A percentile compares a stretch with the other conserved stretches of the same genome.
Evolutionary conservation across 2,797 vertebrate species (phyloP).

Genomic region (Gobio occitaniae): DNA sequence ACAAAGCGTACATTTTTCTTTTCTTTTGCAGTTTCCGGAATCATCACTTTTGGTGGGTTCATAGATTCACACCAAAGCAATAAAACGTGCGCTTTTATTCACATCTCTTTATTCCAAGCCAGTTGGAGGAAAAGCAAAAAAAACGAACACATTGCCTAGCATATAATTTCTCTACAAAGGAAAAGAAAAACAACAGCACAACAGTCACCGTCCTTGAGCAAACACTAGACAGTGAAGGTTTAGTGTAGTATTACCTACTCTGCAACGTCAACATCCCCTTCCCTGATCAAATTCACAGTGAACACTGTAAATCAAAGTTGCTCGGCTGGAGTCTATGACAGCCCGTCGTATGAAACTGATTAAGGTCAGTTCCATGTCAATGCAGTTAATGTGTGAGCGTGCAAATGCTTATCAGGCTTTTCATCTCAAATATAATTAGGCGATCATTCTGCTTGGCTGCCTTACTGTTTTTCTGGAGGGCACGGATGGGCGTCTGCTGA

Average conservation of each 20-base stretch:
- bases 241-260: conserved; percentile 36
- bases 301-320: conserved; percentile 46
- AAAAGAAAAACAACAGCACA: conserved; percentile 42
- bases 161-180: conserved; percentile 33
- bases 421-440: conserved; percentile 97
- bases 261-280: conserved; percentile 49
- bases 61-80: neutral
- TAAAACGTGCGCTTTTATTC: conserved; percentile 5
- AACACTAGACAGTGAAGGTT: conserved; percentile 46
- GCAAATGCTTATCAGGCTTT: conserved; percentile 94
- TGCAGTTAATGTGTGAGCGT: conserved; percentile 91
- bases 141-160: neutral
- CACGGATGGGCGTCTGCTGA: conserved; percentile 85
- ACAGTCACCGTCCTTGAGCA: conserved; percentile 38
- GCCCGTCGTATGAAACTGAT: conserved; percentile 91
- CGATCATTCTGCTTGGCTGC: conserved; percentile 92
- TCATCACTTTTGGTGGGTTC: neutral
- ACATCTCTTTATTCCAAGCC: neutral
- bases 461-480: conserved; percentile 89
- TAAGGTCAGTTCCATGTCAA: conserved; percentile 91
- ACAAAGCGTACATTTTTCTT: neutral
- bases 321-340: conserved; percentile 47
- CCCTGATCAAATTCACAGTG: conserved; percentile 44
- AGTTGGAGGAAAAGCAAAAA: neutral
- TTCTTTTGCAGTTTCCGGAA: neutral